These are phyloP conservation scores for Ypsolopha scabrella DNA, from an alignment of 2,888 invertebrate species.

Conservation along the genomic window DNA sequence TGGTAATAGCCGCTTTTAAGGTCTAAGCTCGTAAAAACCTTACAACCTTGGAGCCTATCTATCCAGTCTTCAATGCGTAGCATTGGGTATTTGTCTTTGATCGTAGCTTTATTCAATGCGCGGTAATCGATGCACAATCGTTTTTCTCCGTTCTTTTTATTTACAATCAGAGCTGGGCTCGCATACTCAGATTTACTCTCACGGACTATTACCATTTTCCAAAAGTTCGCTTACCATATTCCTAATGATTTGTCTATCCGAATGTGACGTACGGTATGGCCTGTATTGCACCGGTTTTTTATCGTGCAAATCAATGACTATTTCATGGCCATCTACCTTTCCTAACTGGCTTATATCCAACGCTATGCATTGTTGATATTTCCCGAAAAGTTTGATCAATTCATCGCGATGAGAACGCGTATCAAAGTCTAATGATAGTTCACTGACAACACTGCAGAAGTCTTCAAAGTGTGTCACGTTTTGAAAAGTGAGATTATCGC, in stretches of 20 bases:
- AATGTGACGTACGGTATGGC: constrained; percentile 10
- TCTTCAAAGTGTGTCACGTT: too few species aligned
- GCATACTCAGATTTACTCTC: constrained; percentile 12
- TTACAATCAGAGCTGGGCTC: not conserved
- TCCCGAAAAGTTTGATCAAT: too few species aligned
- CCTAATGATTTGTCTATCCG: constrained; percentile 7
- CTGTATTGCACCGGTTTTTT: too few species aligned
- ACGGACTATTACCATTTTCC: constrained; percentile 11
- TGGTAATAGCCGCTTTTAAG: constrained; percentile 9
- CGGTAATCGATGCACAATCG: constrained; percentile 9
- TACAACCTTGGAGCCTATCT: constrained; percentile 6
- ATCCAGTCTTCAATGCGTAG: constrained; percentile 9
- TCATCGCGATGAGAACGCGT: too few species aligned
- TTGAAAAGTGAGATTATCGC: too few species aligned
- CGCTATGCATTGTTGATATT: too few species aligned
- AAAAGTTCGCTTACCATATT: constrained; percentile 16
- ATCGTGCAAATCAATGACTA: too few species aligned
- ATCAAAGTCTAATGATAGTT: too few species aligned
- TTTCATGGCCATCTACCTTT: too few species aligned
- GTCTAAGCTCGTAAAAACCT: constrained; percentile 1
- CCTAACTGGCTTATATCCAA: too few species aligned
- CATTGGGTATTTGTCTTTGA: constrained; percentile 8
- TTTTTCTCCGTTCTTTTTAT: constrained; percentile 2
- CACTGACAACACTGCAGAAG: too few species aligned
- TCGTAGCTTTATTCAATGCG: constrained; percentile 8